A percentile compares a stretch with the other conserved stretches of the same genome.
These are phyloP conservation scores for Anastrepha ludens DNA, from an alignment of 1,140 invertebrate species.

Conservation along the genomic window DNA sequence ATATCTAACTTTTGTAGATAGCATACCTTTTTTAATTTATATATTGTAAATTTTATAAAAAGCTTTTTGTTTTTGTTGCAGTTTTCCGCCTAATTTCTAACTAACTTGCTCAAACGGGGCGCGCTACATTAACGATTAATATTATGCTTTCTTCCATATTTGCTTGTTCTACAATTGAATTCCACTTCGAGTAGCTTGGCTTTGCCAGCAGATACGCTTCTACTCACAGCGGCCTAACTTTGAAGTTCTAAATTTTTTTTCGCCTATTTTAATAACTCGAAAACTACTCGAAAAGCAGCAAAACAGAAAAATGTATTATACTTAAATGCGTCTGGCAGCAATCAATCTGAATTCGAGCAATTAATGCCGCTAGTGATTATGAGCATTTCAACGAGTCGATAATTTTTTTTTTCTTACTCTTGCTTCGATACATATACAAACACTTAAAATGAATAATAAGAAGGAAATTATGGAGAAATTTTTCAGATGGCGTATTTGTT, in stretches of 20 bases:
- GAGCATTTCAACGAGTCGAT: slow-evolving; percentile 22
- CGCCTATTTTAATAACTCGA: neutral
- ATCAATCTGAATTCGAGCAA: slow-evolving; percentile 51
- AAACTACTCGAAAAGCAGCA: neutral
- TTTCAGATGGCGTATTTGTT: neutral
- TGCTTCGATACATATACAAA: slow-evolving; percentile 20
- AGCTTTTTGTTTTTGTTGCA: too few relatives aligned
- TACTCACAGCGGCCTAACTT: neutral
- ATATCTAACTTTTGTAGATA: too few relatives aligned
- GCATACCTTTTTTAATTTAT: too few relatives aligned
- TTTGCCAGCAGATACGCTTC: neutral
- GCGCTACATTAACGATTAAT: too few relatives aligned
- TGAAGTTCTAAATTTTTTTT: slow-evolving; percentile 10
- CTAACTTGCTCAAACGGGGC: too few relatives aligned
- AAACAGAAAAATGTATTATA: neutral
- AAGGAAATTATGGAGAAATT: slow-evolving; percentile 29
- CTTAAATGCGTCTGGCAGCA: slow-evolving; percentile 41
- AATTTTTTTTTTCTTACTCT: neutral
- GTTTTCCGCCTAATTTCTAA: too few relatives aligned
- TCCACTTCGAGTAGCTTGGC: too few relatives aligned
- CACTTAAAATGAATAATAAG: slow-evolving; percentile 43
- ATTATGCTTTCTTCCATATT: too few relatives aligned
- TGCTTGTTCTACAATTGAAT: too few relatives aligned
- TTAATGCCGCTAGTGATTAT: slow-evolving; percentile 40
- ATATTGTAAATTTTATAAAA: too few relatives aligned